Percentiles rank a stretch among this genome's conserved stretches.
Conservation (phyloP, 2,113 vertebrate genomes). For the Gymnorhina tibicen region DNA sequence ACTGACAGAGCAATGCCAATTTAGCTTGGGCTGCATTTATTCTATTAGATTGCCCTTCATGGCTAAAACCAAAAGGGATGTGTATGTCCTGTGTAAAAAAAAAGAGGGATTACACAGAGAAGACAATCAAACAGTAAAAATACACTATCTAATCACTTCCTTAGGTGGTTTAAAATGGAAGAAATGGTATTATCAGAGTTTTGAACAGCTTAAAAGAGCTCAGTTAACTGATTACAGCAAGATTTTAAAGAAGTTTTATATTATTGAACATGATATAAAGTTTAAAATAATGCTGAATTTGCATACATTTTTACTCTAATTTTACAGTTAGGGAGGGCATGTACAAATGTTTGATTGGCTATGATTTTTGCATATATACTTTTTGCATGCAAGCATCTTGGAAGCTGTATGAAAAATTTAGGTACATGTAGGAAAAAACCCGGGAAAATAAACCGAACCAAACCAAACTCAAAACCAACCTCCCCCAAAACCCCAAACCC, state of each 20-base stretch:
- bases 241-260: fast-evolving
- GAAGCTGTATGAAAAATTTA: background rate
- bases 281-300: background rate
- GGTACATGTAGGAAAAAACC: background rate
- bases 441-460: background rate
- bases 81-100: background rate
- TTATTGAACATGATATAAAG: background rate
- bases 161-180: background rate
- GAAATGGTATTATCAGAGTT: background rate
- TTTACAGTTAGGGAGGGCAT: background rate
- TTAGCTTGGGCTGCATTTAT: constrained; percentile 6
- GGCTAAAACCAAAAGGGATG: background rate
- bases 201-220: background rate
- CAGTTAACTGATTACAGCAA: background rate
- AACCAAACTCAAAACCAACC: background rate
- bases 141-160: background rate
- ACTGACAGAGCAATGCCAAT: background rate
- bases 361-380: background rate
- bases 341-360: background rate
- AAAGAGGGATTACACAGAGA: background rate
- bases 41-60: background rate
- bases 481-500: background rate
- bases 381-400: background rate
- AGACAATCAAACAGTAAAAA: background rate
- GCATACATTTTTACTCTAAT: background rate